Evolutionary conservation across 2,113 vertebrate species (phyloP), one percentile per base, ranked within the genome.

Genomic region (Orycteropus afer): DNA sequence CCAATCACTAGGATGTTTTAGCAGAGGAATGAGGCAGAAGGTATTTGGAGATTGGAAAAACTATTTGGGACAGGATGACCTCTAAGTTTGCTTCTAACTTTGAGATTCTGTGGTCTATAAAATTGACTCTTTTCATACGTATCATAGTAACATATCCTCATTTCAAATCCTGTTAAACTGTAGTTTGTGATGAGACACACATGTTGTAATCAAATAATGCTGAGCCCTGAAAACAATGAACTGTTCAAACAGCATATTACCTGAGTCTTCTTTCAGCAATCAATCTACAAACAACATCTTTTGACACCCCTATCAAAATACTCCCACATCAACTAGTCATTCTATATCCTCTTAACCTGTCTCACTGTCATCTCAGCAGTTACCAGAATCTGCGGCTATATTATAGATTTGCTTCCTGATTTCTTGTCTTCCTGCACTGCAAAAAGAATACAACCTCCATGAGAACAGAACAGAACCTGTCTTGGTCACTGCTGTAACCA

Each of bases 81-180:
- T 82, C 89, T 57, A 86, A 80, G 51, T 11, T 92, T 20, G 18
- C 40, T 61, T 92, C 53, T 84, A 87, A 81, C 77, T 86, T 9
- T 85, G 89, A 95, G 81, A 91, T 55, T 90, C 95, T 86, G 86
- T 67, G 89, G 87, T 90, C 67, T 96, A 91, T 91, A 83, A 96
- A 95, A 89, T 76, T 49, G 49, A 51, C 53, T 94, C 37, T 90
- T 47, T 91, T 23, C 78, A 78, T 90, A 61, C 13, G 77, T 18
- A 82, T 1, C 34, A 7, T 78, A 86, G 67, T 74, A 67, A 95
- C 90, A 88, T 84, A 25, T 53, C 85, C 82, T 85, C 73, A 81
- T 77, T 81, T 77, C 32, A 78, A 53, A 59, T 22, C 53, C 49
- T 73, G 74, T 59, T 93, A 78, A 57, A 76, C 34, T 40, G 45